Percentiles rank a stretch among this genome's conserved stretches.
Conservation (phyloP, 2,113 vertebrate species). For the Acrocephalus arundinaceus region DNA sequence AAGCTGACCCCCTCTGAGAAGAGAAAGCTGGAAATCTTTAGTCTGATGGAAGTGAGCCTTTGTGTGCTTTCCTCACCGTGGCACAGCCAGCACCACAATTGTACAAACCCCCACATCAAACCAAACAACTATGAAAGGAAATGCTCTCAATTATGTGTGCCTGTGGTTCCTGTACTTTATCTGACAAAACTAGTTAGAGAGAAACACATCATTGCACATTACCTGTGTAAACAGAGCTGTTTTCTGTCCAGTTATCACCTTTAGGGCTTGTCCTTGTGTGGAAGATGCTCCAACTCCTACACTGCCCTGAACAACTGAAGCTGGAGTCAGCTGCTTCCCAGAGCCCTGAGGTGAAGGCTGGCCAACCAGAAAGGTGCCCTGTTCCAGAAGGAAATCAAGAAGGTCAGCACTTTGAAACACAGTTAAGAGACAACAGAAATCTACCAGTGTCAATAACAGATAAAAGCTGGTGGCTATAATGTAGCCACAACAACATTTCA, state of each 20-base stretch:
- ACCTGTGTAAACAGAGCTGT: slow-evolving; percentile 94
- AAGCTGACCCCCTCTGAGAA: background rate
- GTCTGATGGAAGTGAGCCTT: background rate
- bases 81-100: background rate
- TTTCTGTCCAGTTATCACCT: slow-evolving; percentile 94
- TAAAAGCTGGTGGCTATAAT: background rate
- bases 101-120: background rate
- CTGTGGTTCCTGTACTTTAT: background rate
- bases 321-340: slow-evolving; percentile 83
- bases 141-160: background rate
- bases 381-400: background rate
- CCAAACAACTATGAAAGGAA: background rate
- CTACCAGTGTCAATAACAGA: background rate
- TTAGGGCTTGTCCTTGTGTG: slow-evolving; percentile 83
- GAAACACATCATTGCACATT: background rate
- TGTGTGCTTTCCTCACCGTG: background rate
- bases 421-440: background rate
- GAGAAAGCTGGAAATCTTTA: background rate
- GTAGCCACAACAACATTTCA: background rate
- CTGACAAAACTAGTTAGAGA: background rate
- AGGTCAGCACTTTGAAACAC: background rate
- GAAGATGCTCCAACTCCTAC: slow-evolving; percentile 77
- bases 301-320: slow-evolving; percentile 78
- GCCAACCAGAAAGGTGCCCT: slow-evolving; percentile 97
- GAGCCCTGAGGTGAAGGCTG: slow-evolving; percentile 87